A percentile compares a stretch with the other conserved stretches of the same genome.
Conservation (phyloP, 2,888 invertebrate species). For the Laothoe populi region DNA sequence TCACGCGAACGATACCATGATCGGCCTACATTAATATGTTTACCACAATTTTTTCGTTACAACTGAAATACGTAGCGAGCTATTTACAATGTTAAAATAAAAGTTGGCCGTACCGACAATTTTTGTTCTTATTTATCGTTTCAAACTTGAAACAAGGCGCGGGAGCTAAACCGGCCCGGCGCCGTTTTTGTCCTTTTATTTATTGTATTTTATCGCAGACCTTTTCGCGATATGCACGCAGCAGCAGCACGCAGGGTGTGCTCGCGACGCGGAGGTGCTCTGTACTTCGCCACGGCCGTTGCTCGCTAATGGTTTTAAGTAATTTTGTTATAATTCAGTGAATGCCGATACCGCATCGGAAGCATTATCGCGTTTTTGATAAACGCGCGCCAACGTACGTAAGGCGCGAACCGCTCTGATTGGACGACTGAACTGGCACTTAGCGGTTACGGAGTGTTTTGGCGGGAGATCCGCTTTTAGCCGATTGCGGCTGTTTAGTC, state of each 20-base stretch:
- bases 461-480: constrained; percentile 68
- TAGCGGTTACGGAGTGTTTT: constrained; percentile 51
- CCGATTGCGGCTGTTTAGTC: constrained; percentile 43
- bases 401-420: constrained; percentile 74
- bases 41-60: constrained; percentile 7
- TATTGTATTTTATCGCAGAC: constrained; percentile 50
- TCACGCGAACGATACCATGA: neutral
- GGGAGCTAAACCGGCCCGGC: constrained; percentile 63
- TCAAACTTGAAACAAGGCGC: constrained; percentile 51
- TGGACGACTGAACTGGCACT: constrained; percentile 59
- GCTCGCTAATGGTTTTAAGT: constrained; percentile 62
- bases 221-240: constrained; percentile 47
- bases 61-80: neutral
- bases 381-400: constrained; percentile 72
- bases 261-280: constrained; percentile 58
- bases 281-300: constrained; percentile 54
- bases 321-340: constrained; percentile 66
- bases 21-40: neutral
- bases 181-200: constrained; percentile 62
- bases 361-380: constrained; percentile 69
- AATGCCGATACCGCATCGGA: constrained; percentile 49
- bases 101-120: constrained; percentile 39
- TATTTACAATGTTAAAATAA: constrained; percentile 31
- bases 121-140: constrained; percentile 55
- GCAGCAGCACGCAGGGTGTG: constrained; percentile 49